Evolutionary conservation across 1,140 invertebrate species (phyloP), one percentile per base, ranked within the genome.

Genomic region (Pseudomyrmex flavicornis): DNA sequence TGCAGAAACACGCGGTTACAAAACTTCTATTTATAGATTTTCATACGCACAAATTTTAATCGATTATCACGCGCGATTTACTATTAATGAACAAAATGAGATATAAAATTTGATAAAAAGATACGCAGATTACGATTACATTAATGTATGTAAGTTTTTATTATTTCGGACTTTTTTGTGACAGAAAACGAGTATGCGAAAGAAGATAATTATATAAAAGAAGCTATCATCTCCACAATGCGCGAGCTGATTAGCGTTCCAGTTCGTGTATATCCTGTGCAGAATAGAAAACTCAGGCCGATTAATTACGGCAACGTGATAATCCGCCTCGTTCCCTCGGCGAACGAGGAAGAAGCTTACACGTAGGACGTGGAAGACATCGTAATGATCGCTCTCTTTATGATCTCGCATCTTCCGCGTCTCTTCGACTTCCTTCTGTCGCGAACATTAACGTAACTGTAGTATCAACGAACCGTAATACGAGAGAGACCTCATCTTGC

Each of bases 361-460:
- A 15, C 69, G 77, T 74, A 54, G n/a, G 48, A 63, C 10, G 59
- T 80, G 73, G 56, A 80, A 65, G 50, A 70, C 35, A 50, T 26
- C 63, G 74, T 80, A 73, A 65, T 65, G 63, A 89, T 83, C 73
- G 80, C 9, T 65, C 61, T 26, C 52, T 84, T 9, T 68, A 58
- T 72, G 44, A 80, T 80, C 75, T 48, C 22, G 48, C 48, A 26
- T 56, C 69, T 48, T 66, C 44, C 56, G 22, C 50, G 44, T 77
- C 75, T 48, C 35, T 17, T 58, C 63, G 26, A 8, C 46, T 48
- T 63, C 46, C 54, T 79, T 77, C 84, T 77, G 84, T 89, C 84
- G 77, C 77, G 86, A 87, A 84, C 85, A 93, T 93, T 93, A 93
- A 92, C 88, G 89, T 93, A 93, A 93, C 92, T 93, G 92, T 93